Evolutionary conservation across 2,888 invertebrate genomes (phyloP).

Genomic region (Invenusta paracnida): DNA sequence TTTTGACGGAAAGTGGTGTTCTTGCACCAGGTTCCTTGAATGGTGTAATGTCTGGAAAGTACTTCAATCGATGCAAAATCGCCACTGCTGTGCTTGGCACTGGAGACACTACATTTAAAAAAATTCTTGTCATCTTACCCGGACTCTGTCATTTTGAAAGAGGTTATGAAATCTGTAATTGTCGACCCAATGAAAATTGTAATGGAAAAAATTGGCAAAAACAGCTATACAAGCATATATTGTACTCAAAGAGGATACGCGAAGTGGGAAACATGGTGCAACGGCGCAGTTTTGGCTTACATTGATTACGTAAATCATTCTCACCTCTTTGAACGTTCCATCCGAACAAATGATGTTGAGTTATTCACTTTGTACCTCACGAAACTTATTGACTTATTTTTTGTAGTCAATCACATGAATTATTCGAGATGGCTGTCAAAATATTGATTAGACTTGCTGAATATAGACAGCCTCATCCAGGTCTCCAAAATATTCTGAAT

Average conservation of each 20-base stretch:
- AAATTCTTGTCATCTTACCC: conserved; percentile 11
- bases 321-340: conserved; percentile 20
- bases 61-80: conserved; percentile 47
- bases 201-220: neutral
- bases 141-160: conserved; percentile 32
- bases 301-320: conserved; percentile 42
- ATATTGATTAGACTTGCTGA: conserved; percentile 46
- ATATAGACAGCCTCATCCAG: conserved; percentile 45
- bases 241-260: conserved; percentile 42
- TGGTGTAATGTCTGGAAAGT: conserved; percentile 45
- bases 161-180: neutral
- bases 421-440: conserved; percentile 47
- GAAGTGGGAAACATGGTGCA: conserved; percentile 39
- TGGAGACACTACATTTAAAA: neutral
- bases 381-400: conserved; percentile 44
- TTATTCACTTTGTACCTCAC: conserved; percentile 44
- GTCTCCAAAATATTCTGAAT: conserved; percentile 40
- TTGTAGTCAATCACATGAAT: conserved; percentile 45
- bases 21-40: conserved; percentile 46
- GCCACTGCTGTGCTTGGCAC: conserved; percentile 44
- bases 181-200: neutral
- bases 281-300: conserved; percentile 47
- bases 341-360: conserved; percentile 46
- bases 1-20: conserved; percentile 46
- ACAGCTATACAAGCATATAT: neutral